Evolutionary conservation across 2,888 invertebrate genomes (phyloP).

Genomic region (Polietes domitor): DNA sequence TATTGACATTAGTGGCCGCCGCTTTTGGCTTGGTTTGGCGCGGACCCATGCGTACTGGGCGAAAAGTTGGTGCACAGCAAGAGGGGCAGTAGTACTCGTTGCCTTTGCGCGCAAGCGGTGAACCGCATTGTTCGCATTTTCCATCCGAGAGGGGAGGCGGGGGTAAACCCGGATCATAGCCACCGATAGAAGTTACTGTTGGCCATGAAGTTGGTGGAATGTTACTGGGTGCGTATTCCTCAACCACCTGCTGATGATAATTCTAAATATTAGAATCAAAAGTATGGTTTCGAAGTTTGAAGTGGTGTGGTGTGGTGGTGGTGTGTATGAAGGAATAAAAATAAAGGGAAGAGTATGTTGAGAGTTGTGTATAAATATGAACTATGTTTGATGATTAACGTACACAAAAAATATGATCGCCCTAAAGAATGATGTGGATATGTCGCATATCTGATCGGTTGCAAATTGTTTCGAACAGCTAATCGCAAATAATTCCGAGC

Average conservation of each 20-base stretch:
- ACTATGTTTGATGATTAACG: no score
- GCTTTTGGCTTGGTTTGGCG: slow-evolving; percentile 78
- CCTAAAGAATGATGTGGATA: no score
- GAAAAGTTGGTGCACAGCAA: slow-evolving; percentile 69
- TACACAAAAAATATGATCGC: no score
- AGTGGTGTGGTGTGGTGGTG: neutral
- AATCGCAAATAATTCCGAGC: no score
- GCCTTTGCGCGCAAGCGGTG: slow-evolving; percentile 74
- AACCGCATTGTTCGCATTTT: slow-evolving; percentile 76
- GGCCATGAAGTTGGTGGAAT: slow-evolving; percentile 74
- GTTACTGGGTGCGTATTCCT: slow-evolving; percentile 76
- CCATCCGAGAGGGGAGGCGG: slow-evolving; percentile 69
- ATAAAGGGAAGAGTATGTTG: slow-evolving; percentile 20
- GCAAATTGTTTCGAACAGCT: no score
- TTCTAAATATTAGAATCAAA: slow-evolving; percentile 70
- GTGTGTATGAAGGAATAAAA: slow-evolving; percentile 15
- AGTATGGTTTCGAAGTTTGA: slow-evolving; percentile 43
- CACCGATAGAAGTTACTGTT: slow-evolving; percentile 64
- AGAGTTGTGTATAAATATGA: neutral
- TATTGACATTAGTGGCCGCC: slow-evolving; percentile 74
- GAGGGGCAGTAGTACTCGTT: slow-evolving; percentile 73
- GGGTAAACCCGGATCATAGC: slow-evolving; percentile 72
- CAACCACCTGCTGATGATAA: slow-evolving; percentile 78
- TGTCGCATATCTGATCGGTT: no score
- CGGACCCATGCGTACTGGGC: slow-evolving; percentile 71